Evolutionary conservation across 2,888 invertebrate genomes (phyloP), one percentile per base, ranked within the genome.

Genomic region (Drosophila anomelani): DNA sequence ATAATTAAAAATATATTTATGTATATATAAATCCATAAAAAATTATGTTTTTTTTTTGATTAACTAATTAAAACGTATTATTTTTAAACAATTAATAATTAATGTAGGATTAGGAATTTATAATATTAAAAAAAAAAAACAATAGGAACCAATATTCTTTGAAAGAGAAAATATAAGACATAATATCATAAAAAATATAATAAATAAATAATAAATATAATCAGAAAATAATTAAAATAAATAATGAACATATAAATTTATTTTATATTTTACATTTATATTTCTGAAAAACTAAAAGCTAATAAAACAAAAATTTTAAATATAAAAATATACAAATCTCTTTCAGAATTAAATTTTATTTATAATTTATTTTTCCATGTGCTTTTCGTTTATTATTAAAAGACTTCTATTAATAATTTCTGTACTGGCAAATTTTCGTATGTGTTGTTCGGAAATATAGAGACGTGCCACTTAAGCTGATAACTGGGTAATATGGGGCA

Each of bases 361-460:
- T 13, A 15, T 6, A 13, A 36, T 39, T 8, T 17, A 10, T 41
- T 46, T 36, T 26, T 54, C 23, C 26, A 26, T 20, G 29, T 20
- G 13, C 6, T 56, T 43, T 43, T 57, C 23, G 32, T 3, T 34
- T 23, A 34, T 32, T 39, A 26, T 67, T 64, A 63, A 32, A 62
- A 41, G 63, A 74, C 62, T 77, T 79, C 83, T 83, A 85, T 79
- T 80, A 80, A 85, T 83, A 85, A 74, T 80, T 75, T 73, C 8
- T 38, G 46, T 38, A 26, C 15, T 34, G 59, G 80, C 69, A 71
- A 55, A 41, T 70, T 51, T 17, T 13, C 13, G 15, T 34, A 23
- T 7, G 29, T 10, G 23, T 4, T 47, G 47, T 8, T 34, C 20
- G 29, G 47, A 29, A n/a, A 47, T 77, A 71, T 68, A 73, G 73